phyloP scores from a whole-genome alignment of 1,140 invertebrate genomes.

The Drosophila asahinai region DNA sequence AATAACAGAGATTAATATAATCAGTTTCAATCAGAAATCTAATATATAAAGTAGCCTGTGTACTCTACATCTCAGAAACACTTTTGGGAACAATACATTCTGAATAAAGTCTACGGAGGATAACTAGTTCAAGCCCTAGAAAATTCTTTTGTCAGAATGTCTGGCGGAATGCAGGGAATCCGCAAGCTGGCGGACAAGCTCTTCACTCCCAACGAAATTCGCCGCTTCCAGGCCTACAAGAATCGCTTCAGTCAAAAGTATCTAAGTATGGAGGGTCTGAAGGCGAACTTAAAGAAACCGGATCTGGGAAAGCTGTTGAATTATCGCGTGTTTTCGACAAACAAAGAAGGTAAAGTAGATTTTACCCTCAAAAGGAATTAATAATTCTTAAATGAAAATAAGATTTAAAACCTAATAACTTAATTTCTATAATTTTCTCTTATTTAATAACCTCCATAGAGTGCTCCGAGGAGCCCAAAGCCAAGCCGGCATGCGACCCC shows the following conservation, averaged over 20 bases:
- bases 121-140: background rate
- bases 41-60: background rate
- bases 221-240: constrained; percentile 55
- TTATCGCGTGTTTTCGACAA: constrained; percentile 32
- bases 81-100: background rate
- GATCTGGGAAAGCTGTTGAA: constrained; percentile 31
- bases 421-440: background rate
- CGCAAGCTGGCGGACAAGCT: constrained; percentile 54
- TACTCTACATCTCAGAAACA: background rate
- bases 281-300: constrained; percentile 13
- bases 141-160: constrained; percentile 18
- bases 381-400: too few relatives aligned
- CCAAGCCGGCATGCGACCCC: constrained; percentile 15
- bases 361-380: background rate
- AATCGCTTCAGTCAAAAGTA: constrained; percentile 44
- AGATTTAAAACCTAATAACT: too few relatives aligned
- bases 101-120: too few relatives aligned
- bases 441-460: background rate
- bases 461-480: background rate
- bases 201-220: constrained; percentile 61
- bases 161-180: constrained; percentile 25
- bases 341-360: constrained; percentile 21
- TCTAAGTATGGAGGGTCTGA: constrained; percentile 39
- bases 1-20: background rate
- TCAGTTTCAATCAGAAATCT: too few relatives aligned